Conservation (phyloP, 2,113 vertebrate species). For the Odontophorus gujanensis region DNA sequence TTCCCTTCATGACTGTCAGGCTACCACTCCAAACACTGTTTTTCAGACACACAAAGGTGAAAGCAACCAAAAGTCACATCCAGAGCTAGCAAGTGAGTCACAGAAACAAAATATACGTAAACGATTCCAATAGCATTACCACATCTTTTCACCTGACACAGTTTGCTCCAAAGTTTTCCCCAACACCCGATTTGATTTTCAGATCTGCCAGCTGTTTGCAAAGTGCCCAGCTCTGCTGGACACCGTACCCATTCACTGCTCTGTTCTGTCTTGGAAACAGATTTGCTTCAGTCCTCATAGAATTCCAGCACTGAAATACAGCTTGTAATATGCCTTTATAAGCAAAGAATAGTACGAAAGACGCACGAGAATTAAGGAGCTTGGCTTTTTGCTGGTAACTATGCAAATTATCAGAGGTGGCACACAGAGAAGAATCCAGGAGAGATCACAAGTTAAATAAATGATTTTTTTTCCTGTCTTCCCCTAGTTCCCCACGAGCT, state of each 20-base stretch:
- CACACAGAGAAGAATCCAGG: neutral
- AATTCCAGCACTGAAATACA: neutral
- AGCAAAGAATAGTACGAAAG: neutral
- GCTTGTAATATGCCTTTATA: neutral
- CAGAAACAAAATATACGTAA: neutral
- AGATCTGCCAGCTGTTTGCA: neutral
- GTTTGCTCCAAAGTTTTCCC: neutral
- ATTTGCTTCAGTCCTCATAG: neutral
- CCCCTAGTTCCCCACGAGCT: neutral
- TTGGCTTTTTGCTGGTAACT: neutral
- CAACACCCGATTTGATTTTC: neutral
- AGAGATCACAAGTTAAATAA: neutral
- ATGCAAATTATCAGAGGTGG: accelerated
- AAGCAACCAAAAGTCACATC: neutral
- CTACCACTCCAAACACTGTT: neutral
- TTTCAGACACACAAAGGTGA: neutral
- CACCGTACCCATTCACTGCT: neutral
- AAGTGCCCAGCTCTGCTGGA: neutral
- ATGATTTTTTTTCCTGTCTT: neutral
- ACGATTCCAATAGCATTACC: neutral
- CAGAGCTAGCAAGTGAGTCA: neutral
- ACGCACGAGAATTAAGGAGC: neutral
- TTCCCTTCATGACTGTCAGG: neutral
- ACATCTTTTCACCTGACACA: neutral
- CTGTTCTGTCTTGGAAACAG: neutral